Base-by-base conservation (phyloP, 2,113 vertebrate genomes). In the Xyrauchen texanus region DNA sequence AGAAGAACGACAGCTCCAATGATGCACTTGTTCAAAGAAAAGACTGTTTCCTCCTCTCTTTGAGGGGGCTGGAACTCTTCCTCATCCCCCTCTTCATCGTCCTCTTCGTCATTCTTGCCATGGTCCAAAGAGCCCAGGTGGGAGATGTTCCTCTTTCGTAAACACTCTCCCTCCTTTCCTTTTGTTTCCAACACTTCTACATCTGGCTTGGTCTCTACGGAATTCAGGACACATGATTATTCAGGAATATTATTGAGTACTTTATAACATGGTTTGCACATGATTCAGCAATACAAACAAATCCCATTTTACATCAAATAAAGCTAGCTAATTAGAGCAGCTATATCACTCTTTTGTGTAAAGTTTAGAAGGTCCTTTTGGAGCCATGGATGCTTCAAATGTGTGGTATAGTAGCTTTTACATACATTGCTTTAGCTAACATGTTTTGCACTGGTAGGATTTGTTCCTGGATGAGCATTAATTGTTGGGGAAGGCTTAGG, bases 1-100 rank as follows among this genome's bases (percentile, higher is more conserved):
- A 96, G 69, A 69, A 98, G 80, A 0, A 92, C 90, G 60, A 97
- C 52, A 1, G 93, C 92, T 1, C 91, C 95, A 0, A 98, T 89
- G 78, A 97, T 90, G 85, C 94, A 95, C 82, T 92, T 94, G 89
- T 94, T 95, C 81, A 92, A 49, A 11, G 90, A 91, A 79, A 95
- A 90, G 45, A 85, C 87, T 0, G 76, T 89, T 84, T 84, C 91
- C 5, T 81, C 91, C 13, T 0, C 86, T 64, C 84, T 85, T 62
- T 75, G 91, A 4, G 90, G 90, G 9, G 84, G 76, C 58, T 86
- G 89, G 62, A 90, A 92, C 9, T 85, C 88, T 0, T 87, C 89
- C 0, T 81, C 55, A 0, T 34, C 88, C 2, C 8, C 83, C 13
- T 0, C 15, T n/a, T 81, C 83, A 61, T 91, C 91, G 13, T 92